A percentile compares a stretch with the other conserved stretches of the same genome.
Conservation (phyloP, 2,113 vertebrate species). For the Clarias gariepinus region DNA sequence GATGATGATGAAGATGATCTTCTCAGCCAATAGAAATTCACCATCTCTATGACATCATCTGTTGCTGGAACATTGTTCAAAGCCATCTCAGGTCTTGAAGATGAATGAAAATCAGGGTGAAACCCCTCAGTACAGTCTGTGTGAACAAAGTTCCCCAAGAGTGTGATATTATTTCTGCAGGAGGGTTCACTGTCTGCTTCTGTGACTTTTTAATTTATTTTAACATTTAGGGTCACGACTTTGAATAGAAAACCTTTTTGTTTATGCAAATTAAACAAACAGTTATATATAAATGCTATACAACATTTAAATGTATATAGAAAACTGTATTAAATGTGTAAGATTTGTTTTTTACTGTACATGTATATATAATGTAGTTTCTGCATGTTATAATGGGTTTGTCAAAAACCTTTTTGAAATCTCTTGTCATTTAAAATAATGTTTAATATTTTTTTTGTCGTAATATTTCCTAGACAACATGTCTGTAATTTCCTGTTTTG, state of each 20-base stretch:
- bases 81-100: not conserved
- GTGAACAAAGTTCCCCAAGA: too few species aligned
- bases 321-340: not conserved
- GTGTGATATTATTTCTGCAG: too few species aligned
- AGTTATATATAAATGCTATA: too few species aligned
- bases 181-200: not conserved
- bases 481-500: not conserved
- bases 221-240: too few species aligned
- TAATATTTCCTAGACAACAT: not conserved
- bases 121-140: not conserved
- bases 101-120: not conserved
- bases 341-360: not conserved
- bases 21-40: slow-evolving; percentile 33
- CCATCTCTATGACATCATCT: not conserved
- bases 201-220: not conserved
- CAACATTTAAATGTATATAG: not conserved
- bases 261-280: not conserved
- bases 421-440: not conserved
- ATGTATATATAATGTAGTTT: not conserved
- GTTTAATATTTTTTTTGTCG: not conserved
- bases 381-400: not conserved
- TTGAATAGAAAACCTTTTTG: too few species aligned
- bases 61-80: not conserved
- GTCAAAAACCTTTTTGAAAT: not conserved
- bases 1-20: not conserved